Evolutionary conservation across 1,140 invertebrate genomes (phyloP).

Genomic region (Drosophila mauritiana): DNA sequence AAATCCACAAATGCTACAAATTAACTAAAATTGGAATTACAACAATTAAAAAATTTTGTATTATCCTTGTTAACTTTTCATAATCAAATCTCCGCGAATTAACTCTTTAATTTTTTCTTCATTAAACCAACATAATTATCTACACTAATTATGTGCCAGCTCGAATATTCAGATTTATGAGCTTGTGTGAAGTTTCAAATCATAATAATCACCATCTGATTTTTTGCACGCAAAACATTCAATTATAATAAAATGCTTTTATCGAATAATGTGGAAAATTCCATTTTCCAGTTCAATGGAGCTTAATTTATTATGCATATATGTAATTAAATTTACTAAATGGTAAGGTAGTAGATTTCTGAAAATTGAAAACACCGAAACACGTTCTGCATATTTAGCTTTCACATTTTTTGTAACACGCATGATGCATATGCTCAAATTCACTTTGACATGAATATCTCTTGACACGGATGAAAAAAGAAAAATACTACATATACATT

Average conservation of each 20-base stretch:
- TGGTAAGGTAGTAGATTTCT: constrained; percentile 20
- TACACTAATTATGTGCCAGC: constrained; percentile 11
- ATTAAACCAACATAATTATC: constrained; percentile 1
- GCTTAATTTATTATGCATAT: constrained; percentile 28
- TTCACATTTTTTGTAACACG: constrained; percentile 6
- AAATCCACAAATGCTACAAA: no score
- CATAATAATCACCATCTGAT: constrained; percentile 19
- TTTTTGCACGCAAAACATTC: constrained; percentile 26
- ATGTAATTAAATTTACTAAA: constrained; percentile 51
- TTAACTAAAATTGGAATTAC: neutral
- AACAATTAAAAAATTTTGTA: no score
- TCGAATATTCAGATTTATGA: constrained; percentile 16
- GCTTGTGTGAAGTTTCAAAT: constrained; percentile 12
- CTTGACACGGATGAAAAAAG: neutral
- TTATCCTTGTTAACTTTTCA: neutral
- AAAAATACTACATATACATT: neutral
- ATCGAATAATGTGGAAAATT: constrained; percentile 33
- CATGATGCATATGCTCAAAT: constrained; percentile 23
- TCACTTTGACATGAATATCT: constrained; percentile 28
- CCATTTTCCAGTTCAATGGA: constrained; percentile 49
- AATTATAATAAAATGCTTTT: constrained; percentile 28
- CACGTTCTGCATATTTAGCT: constrained; percentile 26
- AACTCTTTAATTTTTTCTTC: neutral
- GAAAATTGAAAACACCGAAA: constrained; percentile 10
- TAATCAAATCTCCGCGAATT: neutral